Base-by-base conservation (phyloP, 2,113 vertebrate genomes). In the Seriola quinqueradiata region DNA sequence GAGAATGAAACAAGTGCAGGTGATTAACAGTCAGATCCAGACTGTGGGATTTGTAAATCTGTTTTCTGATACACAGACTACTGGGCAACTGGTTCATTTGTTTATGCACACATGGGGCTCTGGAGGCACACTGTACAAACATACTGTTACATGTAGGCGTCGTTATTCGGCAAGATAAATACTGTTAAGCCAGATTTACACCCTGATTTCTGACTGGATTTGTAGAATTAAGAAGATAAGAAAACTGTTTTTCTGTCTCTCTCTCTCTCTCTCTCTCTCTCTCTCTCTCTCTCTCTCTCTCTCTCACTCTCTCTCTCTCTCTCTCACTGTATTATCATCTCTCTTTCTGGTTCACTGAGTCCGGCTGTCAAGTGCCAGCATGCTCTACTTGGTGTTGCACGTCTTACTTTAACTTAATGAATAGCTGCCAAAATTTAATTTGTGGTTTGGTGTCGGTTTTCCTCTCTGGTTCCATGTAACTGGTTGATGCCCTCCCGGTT, bases 371-470 rank as follows among this genome's bases (percentile, higher is more conserved):
- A 67, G 77, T 71, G 28, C 21, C 54, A 67, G 70, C 87, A 78
- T 8, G 90, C 52, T 71, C 1, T 54, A 38, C 25, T 50, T 57
- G 10, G 3, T 50, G 9, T 21, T 23, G 28, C 32, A 10, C 19
- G 21, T 55, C 60, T 63, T 55, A 16, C 59, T 67, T 63, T 50
- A 38, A 48, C 55, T 65, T 52, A 61, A 64, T 76, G 48, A 82
- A 75, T n/a, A 54, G 14, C 44, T 85, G 79, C 61, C 74, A 82
- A 74, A 19, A 64, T 65, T 76, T 55, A 50, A 75, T 61, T 72
- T 67, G 80, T 57, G 25, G 50, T 61, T 86, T 16, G 17, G 48
- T 46, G 66, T 85, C 68, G 63, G 23, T 66, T 80, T 69, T 28
- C 13, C 19, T 32, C 21, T 12, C 48, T 50, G 25, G 42, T 65